Percentiles rank a stretch among this genome's conserved stretches.
Evolutionary conservation across 2,113 vertebrate genomes (phyloP).

Genomic region (Acrocephalus arundinaceus): DNA sequence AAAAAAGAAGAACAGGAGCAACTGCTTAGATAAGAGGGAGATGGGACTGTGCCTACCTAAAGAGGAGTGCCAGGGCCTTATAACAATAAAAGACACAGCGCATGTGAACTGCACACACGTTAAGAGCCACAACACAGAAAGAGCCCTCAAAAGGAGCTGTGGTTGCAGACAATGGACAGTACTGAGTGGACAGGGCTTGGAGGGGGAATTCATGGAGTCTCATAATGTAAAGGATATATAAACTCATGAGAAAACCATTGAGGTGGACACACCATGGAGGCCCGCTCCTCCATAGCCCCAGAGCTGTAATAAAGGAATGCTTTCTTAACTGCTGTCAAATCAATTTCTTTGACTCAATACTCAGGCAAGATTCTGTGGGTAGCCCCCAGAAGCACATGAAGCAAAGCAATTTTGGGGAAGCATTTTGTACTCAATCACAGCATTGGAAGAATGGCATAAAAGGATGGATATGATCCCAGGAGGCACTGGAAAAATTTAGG

Average conservation of each 20-base stretch:
- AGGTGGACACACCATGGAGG: not conserved
- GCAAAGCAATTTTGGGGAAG: not conserved
- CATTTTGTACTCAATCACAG: not conserved
- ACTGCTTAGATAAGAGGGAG: not conserved
- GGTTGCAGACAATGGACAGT: not conserved
- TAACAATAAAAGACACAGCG: not conserved
- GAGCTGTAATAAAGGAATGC: accelerated
- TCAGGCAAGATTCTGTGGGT: not conserved
- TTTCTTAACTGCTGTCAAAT: not conserved
- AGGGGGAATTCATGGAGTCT: not conserved
- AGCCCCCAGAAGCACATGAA: not conserved
- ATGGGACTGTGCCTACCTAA: not conserved
- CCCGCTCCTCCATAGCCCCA: accelerated
- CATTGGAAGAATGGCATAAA: not conserved
- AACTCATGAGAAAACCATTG: not conserved
- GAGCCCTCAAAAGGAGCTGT: not conserved
- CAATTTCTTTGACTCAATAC: not conserved
- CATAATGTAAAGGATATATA: not conserved
- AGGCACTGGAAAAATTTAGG: not conserved
- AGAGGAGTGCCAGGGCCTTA: not conserved
- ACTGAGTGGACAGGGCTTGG: not conserved
- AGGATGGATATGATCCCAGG: not conserved
- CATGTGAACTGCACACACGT: accelerated
- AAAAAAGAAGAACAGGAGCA: not conserved
- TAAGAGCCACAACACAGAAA: not conserved